These are phyloP conservation scores for Nansenia antarctica DNA, from an alignment of 2,113 vertebrate genomes.

Conservation along the genomic window DNA sequence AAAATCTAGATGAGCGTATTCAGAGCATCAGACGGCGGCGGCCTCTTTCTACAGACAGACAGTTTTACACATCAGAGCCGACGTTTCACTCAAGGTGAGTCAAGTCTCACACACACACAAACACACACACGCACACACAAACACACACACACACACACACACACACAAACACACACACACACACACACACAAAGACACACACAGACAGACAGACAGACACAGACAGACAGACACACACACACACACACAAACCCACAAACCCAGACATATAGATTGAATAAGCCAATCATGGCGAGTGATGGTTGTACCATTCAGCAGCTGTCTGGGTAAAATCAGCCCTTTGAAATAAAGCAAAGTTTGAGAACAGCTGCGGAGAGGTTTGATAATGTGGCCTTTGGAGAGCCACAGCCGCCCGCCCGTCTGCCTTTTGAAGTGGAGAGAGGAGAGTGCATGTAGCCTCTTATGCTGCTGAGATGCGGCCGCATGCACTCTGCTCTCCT, in stretches of 20 bases:
- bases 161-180: too few relatives aligned
- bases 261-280: background rate
- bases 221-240: too few relatives aligned
- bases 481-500: background rate
- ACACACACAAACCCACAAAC: too few relatives aligned
- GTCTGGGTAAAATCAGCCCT: slow-evolving; percentile 19
- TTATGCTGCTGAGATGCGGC: background rate
- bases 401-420: background rate
- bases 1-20: background rate
- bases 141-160: too few relatives aligned
- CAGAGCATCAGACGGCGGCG: background rate
- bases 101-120: too few relatives aligned
- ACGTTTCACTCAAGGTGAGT: background rate
- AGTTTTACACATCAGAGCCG: background rate
- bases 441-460: slow-evolving; percentile 2
- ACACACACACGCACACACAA: too few relatives aligned
- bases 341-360: slow-evolving; percentile 37
- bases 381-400: slow-evolving; percentile 42
- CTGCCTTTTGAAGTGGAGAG: slow-evolving; percentile 28
- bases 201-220: too few relatives aligned
- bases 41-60: background rate
- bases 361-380: slow-evolving; percentile 36
- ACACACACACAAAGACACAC: too few relatives aligned
- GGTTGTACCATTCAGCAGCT: slow-evolving; percentile 13
- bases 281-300: slow-evolving; percentile 21